phyloP scores from a whole-genome alignment of 2,797 vertebrate genomes.

The Stomatorhinus walkeri region DNA sequence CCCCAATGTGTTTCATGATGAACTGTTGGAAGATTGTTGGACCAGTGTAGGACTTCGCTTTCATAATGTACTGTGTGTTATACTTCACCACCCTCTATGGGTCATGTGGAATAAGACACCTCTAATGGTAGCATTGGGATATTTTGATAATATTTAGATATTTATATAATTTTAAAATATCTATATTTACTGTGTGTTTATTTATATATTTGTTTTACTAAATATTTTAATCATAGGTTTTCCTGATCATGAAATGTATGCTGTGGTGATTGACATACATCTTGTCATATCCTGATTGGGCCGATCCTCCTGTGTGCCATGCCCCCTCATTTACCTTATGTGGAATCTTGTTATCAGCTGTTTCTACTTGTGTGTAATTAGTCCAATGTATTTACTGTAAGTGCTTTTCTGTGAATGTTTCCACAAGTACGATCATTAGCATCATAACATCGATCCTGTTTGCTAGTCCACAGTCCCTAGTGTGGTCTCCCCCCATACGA shows the following conservation, averaged over 20 bases:
- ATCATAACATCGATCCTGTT: background rate
- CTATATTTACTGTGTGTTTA: background rate
- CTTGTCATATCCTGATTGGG: background rate
- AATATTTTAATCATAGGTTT: background rate
- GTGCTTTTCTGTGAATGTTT: background rate
- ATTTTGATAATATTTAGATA: background rate
- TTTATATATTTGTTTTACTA: background rate
- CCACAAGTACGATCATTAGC: too few relatives aligned
- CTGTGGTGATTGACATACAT: background rate
- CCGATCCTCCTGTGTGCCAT: background rate
- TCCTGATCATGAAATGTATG: background rate
- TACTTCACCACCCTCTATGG: constrained; percentile 13
- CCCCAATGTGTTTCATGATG: background rate
- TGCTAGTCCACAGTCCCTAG: background rate
- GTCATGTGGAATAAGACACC: background rate
- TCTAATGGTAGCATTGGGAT: background rate
- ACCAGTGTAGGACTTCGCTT: background rate
- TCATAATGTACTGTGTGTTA: background rate
- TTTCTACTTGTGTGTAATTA: too few relatives aligned
- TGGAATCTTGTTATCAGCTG: background rate
- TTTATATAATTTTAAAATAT: background rate
- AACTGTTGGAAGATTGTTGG: background rate
- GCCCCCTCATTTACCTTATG: background rate
- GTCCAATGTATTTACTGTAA: background rate
- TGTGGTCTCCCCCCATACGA: background rate